Evolutionary conservation across 2,113 vertebrate genomes (phyloP), one percentile per base, ranked within the genome.

Genomic region (Promerops cafer): DNA sequence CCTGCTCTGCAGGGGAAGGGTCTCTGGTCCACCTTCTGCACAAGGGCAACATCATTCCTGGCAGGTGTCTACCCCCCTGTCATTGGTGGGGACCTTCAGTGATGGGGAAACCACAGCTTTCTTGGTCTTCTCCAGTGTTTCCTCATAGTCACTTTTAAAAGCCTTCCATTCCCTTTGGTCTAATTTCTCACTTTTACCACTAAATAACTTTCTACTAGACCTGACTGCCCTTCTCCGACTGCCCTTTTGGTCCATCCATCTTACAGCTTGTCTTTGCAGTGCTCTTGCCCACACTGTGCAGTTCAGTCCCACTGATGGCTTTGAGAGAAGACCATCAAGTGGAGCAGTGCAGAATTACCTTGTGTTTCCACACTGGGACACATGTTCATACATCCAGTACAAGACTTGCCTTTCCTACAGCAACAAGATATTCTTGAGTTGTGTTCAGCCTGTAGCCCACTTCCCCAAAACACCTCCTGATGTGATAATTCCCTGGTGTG

Each of bases 1-100:
- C 14, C 16, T 1, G 1, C n/a, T 78, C 37, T 10, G 3, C 33
- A 52, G 37, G 6, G 8, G 9, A 19, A 45, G 11, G 11, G 3
- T 44, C 33, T 66, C 47, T 66, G 50, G 3, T 69, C 22, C 15
- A 5, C 53, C 18, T 77, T 35, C 45, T 84, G 50, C 14, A 11
- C 26, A 11, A 35, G 21, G 21, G 8, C 21, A 66, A 9, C 13
- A 6, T n/a, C 6, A 23, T 47, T 75, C 28, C 75, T 82, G 70
- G 33, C 4, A 47, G 18, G 37, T 11, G 13, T 50, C 26, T 71
- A 6, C 17, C 17, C 44, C 44, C 1, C 4, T 1, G 0, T 26
- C 52, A 70, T 2, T 0, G 1, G 35, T 18, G 39, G 31, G 56
- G 31, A 83, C 11, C 31, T 52, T 76, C 66, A 59, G 9, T 0